Base-by-base conservation (phyloP, 2,113 vertebrate genomes). In the Grantiella picta region DNA sequence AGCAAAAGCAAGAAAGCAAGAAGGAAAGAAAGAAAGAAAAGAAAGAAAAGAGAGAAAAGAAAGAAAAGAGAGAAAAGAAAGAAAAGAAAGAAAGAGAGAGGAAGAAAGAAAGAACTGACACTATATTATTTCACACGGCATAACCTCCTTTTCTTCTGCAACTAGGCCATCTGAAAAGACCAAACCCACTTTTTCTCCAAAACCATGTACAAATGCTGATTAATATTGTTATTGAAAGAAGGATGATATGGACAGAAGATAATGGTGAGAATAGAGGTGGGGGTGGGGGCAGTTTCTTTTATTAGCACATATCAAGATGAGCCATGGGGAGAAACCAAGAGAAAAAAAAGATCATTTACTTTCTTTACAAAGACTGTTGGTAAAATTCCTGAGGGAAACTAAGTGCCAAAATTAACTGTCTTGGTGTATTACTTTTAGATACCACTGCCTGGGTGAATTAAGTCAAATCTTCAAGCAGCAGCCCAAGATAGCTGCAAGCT, bases 381-480 rank as follows among this genome's bases (percentile, higher is more conserved):
- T 97, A 96, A 98, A 97, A 98, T 97, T 98, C 97, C 97, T 97
- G 94, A 94, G 96, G 94, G 97, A 98, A 72, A 92, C 85, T 68
- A 94, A 97, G 86, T 97, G 97, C 96, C 97, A 96, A 97, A 98
- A 97, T 97, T 92, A 96, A 97, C 96, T 97, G 94, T 97, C 96
- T 97, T 94, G 91, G 96, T 97, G 76, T 97, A 95, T 95, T 97
- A 90, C 92, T 97, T 97, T 97, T 97, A 97, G 96, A 96, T 94
- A 68, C 13, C 60, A 60, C 97, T 91, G 44, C 87, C 96, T 89
- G 95, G 94, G 95, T 97, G 97, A 97, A 97, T 98, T 97, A 96
- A 93, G 96, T 96, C 96, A 96, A 94, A 76, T 87, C 91, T 96
- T 95, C 90, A 97, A 93, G 78, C 86, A 80, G 94, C 82, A 94